Evolutionary conservation across 2,888 invertebrate genomes (phyloP).

Genomic region (Nephrotoma appendiculata): DNA sequence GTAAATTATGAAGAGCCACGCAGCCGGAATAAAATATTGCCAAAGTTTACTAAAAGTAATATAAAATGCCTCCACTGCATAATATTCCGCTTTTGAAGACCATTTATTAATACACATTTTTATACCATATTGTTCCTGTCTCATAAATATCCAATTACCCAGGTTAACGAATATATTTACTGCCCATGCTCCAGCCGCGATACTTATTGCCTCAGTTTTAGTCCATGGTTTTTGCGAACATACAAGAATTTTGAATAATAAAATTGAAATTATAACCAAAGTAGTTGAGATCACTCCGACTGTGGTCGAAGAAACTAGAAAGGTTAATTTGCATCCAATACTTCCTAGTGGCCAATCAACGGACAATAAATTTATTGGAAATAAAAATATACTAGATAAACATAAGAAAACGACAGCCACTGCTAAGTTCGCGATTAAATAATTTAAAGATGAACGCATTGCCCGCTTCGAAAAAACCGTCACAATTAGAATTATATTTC

Average conservation of each 20-base stretch:
- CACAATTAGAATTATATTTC: not conserved
- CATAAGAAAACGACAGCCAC: not conserved
- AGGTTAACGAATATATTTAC: not conserved
- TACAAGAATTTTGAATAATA: not conserved
- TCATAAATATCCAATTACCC: not conserved
- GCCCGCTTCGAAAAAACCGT: not conserved
- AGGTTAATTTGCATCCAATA: not conserved
- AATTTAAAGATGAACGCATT: not conserved
- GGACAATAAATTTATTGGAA: not conserved
- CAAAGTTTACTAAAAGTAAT: not conserved
- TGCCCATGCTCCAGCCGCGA: not conserved
- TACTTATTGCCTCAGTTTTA: not conserved
- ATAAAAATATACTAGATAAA: not conserved
- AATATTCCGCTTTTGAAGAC: too few relatives aligned
- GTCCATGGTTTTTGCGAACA: not conserved
- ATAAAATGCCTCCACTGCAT: too few relatives aligned
- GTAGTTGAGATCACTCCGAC: not conserved
- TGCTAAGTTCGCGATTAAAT: not conserved
- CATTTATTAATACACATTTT: too few relatives aligned
- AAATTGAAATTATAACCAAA: not conserved
- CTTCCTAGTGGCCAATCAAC: not conserved
- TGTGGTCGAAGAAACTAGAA: not conserved
- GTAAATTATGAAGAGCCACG: not conserved
- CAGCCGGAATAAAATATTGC: not conserved
- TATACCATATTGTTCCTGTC: too few relatives aligned